Evolutionary conservation across 1,140 invertebrate species (phyloP).

Genomic region (Drosophila funebris): DNA sequence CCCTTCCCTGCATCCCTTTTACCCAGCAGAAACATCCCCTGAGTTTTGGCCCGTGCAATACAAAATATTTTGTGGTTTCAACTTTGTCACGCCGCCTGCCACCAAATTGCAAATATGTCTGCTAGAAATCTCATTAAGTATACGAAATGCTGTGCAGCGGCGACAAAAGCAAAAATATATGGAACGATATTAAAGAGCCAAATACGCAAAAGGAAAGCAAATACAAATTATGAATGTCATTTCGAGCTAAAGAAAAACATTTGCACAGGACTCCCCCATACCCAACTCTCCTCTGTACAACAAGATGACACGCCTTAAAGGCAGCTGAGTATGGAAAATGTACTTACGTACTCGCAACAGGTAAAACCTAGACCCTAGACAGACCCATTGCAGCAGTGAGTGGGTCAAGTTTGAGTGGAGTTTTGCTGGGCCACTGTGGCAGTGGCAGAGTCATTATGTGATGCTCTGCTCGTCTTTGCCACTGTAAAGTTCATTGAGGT

Average conservation of each 20-base stretch:
- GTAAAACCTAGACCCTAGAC: slow-evolving; percentile 38
- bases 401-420: slow-evolving; percentile 57
- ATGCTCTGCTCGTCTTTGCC: background rate
- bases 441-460: slow-evolving; percentile 8
- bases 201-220: slow-evolving; percentile 61
- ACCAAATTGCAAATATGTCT: slow-evolving; percentile 76
- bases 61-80: slow-evolving; percentile 66
- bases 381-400: slow-evolving; percentile 29
- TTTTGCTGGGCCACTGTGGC: background rate
- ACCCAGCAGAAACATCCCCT: background rate
- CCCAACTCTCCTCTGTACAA: no score
- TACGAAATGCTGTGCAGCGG: slow-evolving; percentile 55
- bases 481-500: slow-evolving; percentile 44
- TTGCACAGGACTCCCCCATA: slow-evolving; percentile 24
- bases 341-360: slow-evolving; percentile 52
- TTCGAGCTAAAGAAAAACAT: slow-evolving; percentile 32
- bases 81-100: slow-evolving; percentile 57
- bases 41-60: slow-evolving; percentile 14
- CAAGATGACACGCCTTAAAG: slow-evolving; percentile 10
- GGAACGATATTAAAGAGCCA: slow-evolving; percentile 24
- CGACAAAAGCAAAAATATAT: slow-evolving; percentile 46
- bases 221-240: slow-evolving; percentile 78
- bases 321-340: background rate
- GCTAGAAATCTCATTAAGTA: slow-evolving; percentile 78
- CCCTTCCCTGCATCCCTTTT: background rate